A percentile compares a stretch with the other conserved stretches of the same genome.
Evolutionary conservation across 2,113 vertebrate species (phyloP).

Genomic region (Poicephalus gulielmi): DNA sequence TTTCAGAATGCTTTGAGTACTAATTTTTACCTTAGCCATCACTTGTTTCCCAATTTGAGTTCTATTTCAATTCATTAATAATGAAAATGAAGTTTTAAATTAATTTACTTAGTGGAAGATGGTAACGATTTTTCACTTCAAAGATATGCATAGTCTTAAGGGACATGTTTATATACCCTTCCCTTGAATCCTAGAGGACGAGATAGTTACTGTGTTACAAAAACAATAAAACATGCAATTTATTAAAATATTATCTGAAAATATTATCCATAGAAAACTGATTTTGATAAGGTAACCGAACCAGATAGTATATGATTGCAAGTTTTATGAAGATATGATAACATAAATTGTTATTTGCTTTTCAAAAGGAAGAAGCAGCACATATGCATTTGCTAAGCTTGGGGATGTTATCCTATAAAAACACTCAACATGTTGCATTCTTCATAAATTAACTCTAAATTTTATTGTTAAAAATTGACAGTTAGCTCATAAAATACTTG

Average conservation of each 20-base stretch:
- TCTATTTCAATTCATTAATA: background rate
- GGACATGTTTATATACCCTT: background rate
- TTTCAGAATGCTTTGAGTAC: background rate
- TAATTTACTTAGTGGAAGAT: background rate
- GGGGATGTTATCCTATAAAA: slow-evolving; percentile 9
- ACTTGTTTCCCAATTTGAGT: background rate
- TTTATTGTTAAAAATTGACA: background rate
- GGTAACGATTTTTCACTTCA: background rate
- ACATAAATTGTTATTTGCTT: slow-evolving; percentile 2
- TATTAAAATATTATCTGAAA: slow-evolving; percentile 11
- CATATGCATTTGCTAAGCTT: background rate
- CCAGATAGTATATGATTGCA: slow-evolving; percentile 10
- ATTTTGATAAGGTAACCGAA: slow-evolving; percentile 47
- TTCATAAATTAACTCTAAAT: background rate
- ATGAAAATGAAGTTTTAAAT: background rate
- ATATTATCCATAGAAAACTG: slow-evolving; percentile 45
- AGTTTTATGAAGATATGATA: slow-evolving; percentile 42
- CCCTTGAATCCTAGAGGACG: background rate
- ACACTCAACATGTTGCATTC: background rate
- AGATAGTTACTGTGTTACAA: background rate
- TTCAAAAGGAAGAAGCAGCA: background rate
- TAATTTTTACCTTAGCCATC: background rate
- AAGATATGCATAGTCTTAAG: background rate
- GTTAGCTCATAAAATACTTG: background rate
- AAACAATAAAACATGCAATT: slow-evolving; percentile 45